Percentiles rank a stretch among this genome's conserved stretches.
phyloP scores from a whole-genome alignment of 2,797 vertebrate genomes.

The Amazonetta brasiliensis region DNA sequence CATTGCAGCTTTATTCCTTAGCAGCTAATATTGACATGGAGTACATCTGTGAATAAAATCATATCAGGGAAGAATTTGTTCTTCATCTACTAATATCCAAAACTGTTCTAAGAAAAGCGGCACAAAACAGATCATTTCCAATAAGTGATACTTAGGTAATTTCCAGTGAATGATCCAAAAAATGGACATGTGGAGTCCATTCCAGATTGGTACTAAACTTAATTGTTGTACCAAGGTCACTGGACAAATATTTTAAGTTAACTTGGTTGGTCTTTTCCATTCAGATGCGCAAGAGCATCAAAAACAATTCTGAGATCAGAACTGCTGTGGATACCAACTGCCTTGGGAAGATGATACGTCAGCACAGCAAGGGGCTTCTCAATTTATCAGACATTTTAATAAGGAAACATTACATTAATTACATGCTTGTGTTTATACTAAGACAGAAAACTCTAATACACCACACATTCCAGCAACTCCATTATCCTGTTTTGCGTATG shows the following conservation, averaged over 20 bases:
- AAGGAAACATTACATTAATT: neutral
- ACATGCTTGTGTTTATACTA: neutral
- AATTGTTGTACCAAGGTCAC: conserved; percentile 15
- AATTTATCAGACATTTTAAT: neutral
- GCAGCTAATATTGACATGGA: neutral
- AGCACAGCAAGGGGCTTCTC: neutral
- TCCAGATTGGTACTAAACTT: neutral
- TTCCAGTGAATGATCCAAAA: conserved; percentile 40
- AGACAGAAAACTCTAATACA: neutral
- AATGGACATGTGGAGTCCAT: neutral
- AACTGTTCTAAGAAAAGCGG: conserved; percentile 62
- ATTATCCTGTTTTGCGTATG: neutral
- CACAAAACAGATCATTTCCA: conserved; percentile 45
- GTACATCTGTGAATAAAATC: conserved; percentile 25
- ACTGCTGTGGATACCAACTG: neutral
- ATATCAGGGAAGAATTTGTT: conserved; percentile 63
- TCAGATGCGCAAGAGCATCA: neutral
- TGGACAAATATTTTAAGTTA: conserved; percentile 4
- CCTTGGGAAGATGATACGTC: neutral
- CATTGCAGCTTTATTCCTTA: conserved; percentile 18
- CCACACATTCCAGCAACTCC: neutral
- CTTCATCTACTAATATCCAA: conserved; percentile 42
- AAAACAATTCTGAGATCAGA: neutral
- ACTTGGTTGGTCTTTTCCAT: neutral
- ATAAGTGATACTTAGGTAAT: conserved; percentile 48